phyloP scores from a whole-genome alignment of 2,888 invertebrate species.

The Poecilobothrus nobilitatus region DNA sequence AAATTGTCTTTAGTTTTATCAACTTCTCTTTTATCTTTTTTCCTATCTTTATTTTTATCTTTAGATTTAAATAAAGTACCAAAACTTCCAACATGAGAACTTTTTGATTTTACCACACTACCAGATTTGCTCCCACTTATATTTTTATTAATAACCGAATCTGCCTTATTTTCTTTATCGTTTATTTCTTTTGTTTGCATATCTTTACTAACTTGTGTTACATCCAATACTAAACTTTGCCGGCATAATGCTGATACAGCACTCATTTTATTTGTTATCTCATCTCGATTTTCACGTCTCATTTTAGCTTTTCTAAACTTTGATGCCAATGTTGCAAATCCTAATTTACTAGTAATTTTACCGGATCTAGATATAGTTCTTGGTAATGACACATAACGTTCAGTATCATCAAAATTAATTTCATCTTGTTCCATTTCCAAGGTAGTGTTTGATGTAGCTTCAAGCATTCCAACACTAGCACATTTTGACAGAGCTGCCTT shows the following conservation, averaged over 20 bases:
- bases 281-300: conserved; percentile 31
- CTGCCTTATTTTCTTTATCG: conserved; percentile 17
- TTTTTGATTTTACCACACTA: conserved; percentile 32
- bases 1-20: conserved; percentile 29
- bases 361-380: conserved; percentile 38
- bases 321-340: conserved; percentile 51
- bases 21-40: conserved; percentile 14
- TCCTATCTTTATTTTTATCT: neutral
- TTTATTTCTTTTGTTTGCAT: conserved; percentile 26
- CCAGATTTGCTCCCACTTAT: neutral
- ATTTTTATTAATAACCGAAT: neutral
- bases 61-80: conserved; percentile 15
- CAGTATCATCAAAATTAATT: conserved; percentile 26
- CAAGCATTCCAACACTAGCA: conserved; percentile 70
- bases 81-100: conserved; percentile 32
- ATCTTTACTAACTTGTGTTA: conserved; percentile 28
- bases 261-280: conserved; percentile 45
- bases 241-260: conserved; percentile 63
- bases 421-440: conserved; percentile 16
- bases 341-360: conserved; percentile 42
- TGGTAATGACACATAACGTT: conserved; percentile 46
- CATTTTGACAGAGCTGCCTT: conserved; percentile 56
- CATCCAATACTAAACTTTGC: conserved; percentile 63
- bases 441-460: conserved; percentile 15
- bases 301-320: conserved; percentile 53